Conservation (phyloP, 2,888 invertebrate genomes). For the Auanema freiburgensis region DNA sequence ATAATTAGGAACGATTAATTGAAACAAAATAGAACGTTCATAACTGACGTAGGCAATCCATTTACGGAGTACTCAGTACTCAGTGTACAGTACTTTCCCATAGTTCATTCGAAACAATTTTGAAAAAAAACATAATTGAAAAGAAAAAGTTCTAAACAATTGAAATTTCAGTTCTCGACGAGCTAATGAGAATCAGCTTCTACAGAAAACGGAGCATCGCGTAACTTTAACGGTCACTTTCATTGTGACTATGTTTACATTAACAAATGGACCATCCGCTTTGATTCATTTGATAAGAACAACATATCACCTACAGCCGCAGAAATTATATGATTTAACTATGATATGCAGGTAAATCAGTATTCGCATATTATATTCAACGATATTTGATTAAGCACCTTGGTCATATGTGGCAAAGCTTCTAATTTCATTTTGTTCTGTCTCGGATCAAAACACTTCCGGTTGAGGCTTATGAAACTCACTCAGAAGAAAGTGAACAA, state of each 20-base stretch:
- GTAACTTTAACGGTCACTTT: constrained; percentile 61
- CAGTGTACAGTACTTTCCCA: too few relatives aligned
- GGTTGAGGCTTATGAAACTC: constrained; percentile 52
- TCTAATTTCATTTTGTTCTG: constrained; percentile 63
- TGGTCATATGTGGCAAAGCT: constrained; percentile 61
- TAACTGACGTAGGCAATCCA: too few relatives aligned
- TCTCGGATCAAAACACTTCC: constrained; percentile 62
- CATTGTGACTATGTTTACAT: constrained; percentile 62
- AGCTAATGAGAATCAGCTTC: constrained; percentile 19
- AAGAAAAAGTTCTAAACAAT: too few relatives aligned
- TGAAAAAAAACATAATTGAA: too few relatives aligned
- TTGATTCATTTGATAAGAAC: constrained; percentile 44
- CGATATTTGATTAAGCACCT: constrained; percentile 41
- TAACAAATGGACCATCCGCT: constrained; percentile 62
- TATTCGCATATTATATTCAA: neutral
- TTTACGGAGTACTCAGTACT: too few relatives aligned
- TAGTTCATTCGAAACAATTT: too few relatives aligned
- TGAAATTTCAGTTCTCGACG: neutral
- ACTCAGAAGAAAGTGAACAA: constrained; percentile 59
- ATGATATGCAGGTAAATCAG: constrained; percentile 45
- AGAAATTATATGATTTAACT: constrained; percentile 43
- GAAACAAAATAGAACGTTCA: neutral
- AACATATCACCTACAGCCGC: constrained; percentile 21
- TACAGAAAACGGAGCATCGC: constrained; percentile 59
- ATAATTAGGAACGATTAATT: neutral